Base-by-base conservation (phyloP, 2,113 vertebrate species). In the Sinocyclocheilus anshuiensis region DNA sequence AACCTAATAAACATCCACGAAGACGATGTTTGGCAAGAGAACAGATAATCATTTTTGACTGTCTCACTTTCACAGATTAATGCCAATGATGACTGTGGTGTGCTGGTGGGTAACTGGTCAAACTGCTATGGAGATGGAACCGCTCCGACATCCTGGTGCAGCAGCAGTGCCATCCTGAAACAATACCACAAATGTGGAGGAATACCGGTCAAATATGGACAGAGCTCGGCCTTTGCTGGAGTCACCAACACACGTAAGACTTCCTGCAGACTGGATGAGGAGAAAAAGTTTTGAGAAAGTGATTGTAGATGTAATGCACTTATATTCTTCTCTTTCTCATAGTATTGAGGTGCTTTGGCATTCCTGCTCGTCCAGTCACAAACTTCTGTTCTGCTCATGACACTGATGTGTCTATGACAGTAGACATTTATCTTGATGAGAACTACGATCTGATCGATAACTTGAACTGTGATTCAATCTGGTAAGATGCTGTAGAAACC, bases 181-280 rank as follows among this genome's bases (percentile, higher is more conserved):
- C 92, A 95, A 86, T 97, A 96, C 91, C 94, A 95, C 83, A 87
- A 91, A 1, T 84, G 92, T 0, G 26, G 88, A 8, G 96, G 96
- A 4, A 90, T 53, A 0, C 94, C 97, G 0, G 97, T 98, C 45
- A 94, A 91, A 26, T 98, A 96, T 2, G 97, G 97, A 29, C 97
- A 98, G 90, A 98, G 97, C 85, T 97, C 96, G 96, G 97, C 97
- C 87, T 98, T 98, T 85, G 97, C 96, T 6, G 97, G 95, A 10
- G 93, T 98, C 89, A 96, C 96, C 12, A 98, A 96, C 77, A 95
- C 96, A 89, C 95, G 87, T 86, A 84, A 72, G 75, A 29, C n/a
- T 24, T 67, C 55, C 7, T 55, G 24, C 26, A 18, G 10, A 84
- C 59, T 20, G 80, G 39, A 53, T 13, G 8, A 45, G 24, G 22